Evolutionary conservation across 37 sponge, comb jelly and placozoan genomes (phyloP).

Genomic region (Agelas oroides): DNA sequence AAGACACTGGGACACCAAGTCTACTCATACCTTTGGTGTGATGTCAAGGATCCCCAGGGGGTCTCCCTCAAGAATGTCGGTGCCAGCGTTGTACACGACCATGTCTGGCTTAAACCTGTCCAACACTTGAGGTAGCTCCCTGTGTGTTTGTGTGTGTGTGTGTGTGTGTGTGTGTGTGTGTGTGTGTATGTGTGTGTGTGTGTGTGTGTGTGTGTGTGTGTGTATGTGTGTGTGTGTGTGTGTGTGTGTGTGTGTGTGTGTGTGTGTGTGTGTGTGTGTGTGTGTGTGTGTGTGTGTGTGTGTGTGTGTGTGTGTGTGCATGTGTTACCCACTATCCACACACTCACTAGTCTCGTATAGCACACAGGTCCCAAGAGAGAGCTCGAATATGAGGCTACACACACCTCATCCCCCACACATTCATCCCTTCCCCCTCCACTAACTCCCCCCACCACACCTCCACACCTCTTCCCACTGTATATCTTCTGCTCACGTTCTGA

Average conservation of each 20-base stretch:
- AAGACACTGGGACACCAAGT: background rate
- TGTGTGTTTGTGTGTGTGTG: slow-evolving; percentile 7
- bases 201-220: background rate
- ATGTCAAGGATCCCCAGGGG: slow-evolving; percentile 82
- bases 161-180: slow-evolving; percentile 16
- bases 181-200: slow-evolving; percentile 4
- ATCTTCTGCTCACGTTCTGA: slow-evolving; percentile 35
- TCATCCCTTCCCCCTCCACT: background rate
- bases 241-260: slow-evolving; percentile 4
- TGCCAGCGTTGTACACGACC: slow-evolving; percentile 93
- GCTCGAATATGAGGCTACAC: no score
- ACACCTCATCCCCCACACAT: background rate
- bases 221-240: background rate
- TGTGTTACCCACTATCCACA: background rate
- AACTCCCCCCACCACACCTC: background rate
- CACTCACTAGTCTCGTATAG: no score
- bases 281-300: background rate
- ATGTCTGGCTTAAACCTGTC: slow-evolving; percentile 84
- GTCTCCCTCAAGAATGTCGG: slow-evolving; percentile 88
- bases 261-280: background rate
- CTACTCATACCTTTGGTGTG: slow-evolving; percentile 66
- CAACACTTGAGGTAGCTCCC: slow-evolving; percentile 62
- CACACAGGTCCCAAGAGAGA: no score
- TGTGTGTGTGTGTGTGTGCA: slow-evolving; percentile 1
- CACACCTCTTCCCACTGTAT: background rate